Evolutionary conservation across 2,113 vertebrate species (phyloP).

Genomic region (Manacus vitellinus): DNA sequence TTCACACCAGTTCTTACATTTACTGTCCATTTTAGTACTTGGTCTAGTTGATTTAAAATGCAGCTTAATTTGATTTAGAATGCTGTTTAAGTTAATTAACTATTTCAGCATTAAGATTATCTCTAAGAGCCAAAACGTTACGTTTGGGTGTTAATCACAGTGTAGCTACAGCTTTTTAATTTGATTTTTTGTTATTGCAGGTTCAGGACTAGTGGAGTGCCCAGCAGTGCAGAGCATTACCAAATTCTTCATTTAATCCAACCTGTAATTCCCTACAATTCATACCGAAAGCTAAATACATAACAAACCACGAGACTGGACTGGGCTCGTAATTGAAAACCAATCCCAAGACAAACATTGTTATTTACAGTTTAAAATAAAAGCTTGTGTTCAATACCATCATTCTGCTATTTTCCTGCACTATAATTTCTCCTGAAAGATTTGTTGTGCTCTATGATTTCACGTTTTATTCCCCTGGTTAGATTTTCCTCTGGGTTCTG

Average conservation of each 20-base stretch:
- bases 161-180: neutral
- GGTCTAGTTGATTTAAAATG: neutral
- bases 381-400: neutral
- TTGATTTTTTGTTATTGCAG: neutral
- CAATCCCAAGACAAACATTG: neutral
- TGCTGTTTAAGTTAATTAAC: neutral
- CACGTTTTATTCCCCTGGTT: neutral
- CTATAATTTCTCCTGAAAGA: constrained; percentile 29
- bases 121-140: neutral
- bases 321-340: constrained; percentile 7
- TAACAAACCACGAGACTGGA: neutral
- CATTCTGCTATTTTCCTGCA: neutral
- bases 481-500: neutral
- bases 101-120: neutral
- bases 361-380: constrained; percentile 40
- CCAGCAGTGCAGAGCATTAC: neutral
- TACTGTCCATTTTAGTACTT: neutral
- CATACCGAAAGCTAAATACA: neutral
- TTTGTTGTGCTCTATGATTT: neutral
- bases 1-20: neutral
- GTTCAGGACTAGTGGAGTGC: neutral
- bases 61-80: neutral
- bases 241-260: neutral
- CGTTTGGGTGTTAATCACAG: neutral
- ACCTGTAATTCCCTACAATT: neutral